Evolutionary conservation across 2,888 invertebrate species (phyloP), one percentile per base, ranked within the genome.

Genomic region (Omphaloscelis lunosa): DNA sequence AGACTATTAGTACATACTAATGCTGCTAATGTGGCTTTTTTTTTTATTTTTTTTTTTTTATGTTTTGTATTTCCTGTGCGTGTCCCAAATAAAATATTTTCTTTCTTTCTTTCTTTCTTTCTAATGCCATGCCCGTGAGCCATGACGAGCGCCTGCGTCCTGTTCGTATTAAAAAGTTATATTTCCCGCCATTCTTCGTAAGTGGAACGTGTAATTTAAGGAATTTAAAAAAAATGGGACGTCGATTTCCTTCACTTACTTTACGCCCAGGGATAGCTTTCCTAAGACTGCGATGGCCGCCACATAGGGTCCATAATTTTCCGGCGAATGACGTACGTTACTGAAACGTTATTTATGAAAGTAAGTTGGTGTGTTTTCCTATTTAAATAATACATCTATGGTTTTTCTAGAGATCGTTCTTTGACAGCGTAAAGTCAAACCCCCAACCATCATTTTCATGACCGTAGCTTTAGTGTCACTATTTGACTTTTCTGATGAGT

Each of bases 111-210:
- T n/a, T n/a, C n/a, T n/a, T n/a, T n/a, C n/a, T n/a, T n/a, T n/a
- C 34, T 56, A 68, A 53, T 39, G n/a, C 68, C n/a, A 56, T 34
- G 58, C 34, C 11, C 2, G 68, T 68, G 77, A 70, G 62, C 48
- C 29, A 53, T 45, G 77, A 66, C 77, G 79, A 58, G 75, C 67
- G 67, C 67, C 67, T 59, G 73, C 77, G 77, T 79, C 73, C 80
- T 76, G 83, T 79, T 68, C 48, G 45, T 81, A 81, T 75, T 71
- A 73, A 82, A 86, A 82, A 78, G 59, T 62, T 71, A 70, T 65
- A 45, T 67, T 72, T 76, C 72, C 70, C 77, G 74, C 77, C 20
- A 77, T 81, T 77, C 48, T 67, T 72, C 59, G 15, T 61, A 62
- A 39, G 56, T 70, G 59, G 66, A 82, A 67, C 67, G 34, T 17